phyloP scores from a whole-genome alignment of 2,797 vertebrate species.

The Micrastur ruficollis region DNA sequence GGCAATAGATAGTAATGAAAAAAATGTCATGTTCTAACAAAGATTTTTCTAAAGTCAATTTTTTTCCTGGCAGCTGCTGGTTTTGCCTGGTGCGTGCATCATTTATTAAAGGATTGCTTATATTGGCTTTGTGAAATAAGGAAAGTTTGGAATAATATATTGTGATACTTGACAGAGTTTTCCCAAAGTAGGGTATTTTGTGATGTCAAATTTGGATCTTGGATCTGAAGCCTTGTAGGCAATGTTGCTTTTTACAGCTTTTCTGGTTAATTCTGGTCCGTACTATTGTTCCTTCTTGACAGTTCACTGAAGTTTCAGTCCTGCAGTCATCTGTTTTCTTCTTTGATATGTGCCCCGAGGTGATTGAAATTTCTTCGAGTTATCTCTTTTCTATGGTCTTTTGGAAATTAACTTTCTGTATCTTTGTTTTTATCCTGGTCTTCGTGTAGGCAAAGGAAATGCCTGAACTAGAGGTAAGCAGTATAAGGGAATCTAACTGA shows the following conservation, averaged over 20 bases:
- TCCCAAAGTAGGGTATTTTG: background rate
- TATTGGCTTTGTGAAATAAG: constrained; percentile 33
- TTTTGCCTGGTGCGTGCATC: background rate
- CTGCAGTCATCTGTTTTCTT: background rate
- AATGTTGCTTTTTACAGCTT: background rate
- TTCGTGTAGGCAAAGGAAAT: background rate
- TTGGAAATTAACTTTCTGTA: background rate
- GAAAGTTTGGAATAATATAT: constrained; percentile 31
- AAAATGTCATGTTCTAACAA: constrained; percentile 58
- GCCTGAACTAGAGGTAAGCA: background rate
- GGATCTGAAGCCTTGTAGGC: background rate
- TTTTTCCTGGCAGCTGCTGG: constrained; percentile 27
- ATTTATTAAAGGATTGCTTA: constrained; percentile 52
- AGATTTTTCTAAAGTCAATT: constrained; percentile 60
- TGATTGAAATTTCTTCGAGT: background rate
- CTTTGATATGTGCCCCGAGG: background rate
- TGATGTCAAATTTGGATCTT: constrained; percentile 11
- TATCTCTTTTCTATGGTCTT: background rate
- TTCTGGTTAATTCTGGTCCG: background rate
- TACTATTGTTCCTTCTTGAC: background rate
- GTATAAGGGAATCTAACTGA: background rate
- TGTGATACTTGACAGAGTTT: constrained; percentile 11
- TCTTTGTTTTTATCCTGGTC: background rate
- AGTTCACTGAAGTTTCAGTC: background rate
- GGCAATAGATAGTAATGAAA: constrained; percentile 56